These are phyloP conservation scores for Meloe dianella DNA, from an alignment of 2,888 invertebrate genomes.

Conservation along the genomic window DNA sequence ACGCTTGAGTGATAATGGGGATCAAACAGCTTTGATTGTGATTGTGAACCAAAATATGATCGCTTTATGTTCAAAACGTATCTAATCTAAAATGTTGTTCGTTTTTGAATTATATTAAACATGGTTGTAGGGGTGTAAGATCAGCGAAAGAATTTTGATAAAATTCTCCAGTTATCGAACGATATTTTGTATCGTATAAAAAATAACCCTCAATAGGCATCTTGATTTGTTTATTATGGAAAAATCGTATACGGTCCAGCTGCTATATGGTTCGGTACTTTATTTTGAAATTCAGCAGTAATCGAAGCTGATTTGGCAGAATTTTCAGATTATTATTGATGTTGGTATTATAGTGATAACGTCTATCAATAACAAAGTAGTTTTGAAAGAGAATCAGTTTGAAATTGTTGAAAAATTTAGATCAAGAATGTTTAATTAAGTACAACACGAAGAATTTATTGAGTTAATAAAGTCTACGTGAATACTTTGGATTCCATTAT, in stretches of 20 bases:
- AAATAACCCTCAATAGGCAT: no score
- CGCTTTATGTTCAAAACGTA: no score
- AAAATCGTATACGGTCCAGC: neutral
- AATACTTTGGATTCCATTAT: neutral
- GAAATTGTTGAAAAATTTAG: neutral
- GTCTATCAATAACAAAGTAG: neutral
- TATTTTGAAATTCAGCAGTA: neutral
- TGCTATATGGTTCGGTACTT: neutral
- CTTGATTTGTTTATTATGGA: constrained; percentile 6
- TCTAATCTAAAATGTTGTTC: no score
- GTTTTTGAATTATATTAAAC: no score
- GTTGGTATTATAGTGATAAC: neutral
- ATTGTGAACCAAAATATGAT: neutral
- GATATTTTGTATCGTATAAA: no score
- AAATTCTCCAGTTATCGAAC: neutral
- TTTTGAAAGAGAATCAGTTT: neutral
- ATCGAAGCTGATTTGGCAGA: neutral
- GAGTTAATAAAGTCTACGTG: neutral
- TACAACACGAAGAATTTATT: neutral
- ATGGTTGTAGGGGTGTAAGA: no score
- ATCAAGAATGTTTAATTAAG: neutral
- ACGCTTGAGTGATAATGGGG: neutral
- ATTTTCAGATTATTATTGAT: neutral
- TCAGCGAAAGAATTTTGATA: no score
- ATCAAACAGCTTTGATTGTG: neutral